A percentile compares a stretch with the other conserved stretches of the same genome.
These are phyloP conservation scores for Clanis bilineata DNA, from an alignment of 2,888 invertebrate genomes.

Conservation along the genomic window DNA sequence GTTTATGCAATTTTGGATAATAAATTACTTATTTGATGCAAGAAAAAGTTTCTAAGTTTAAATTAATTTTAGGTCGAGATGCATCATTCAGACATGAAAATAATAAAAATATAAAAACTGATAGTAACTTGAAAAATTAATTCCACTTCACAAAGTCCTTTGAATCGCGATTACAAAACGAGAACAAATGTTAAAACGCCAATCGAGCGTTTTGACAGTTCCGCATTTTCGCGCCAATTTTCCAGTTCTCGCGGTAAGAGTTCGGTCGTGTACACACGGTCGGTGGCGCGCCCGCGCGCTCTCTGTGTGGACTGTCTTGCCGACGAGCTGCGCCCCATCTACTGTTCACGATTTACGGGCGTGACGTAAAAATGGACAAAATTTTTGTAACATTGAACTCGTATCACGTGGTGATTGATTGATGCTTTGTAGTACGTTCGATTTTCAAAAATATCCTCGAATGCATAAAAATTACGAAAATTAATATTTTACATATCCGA, in stretches of 20 bases:
- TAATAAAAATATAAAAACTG: conserved; percentile 1
- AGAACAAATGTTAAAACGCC: conserved; percentile 46
- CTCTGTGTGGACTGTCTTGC: conserved; percentile 65
- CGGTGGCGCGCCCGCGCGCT: conserved; percentile 63
- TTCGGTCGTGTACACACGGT: conserved; percentile 43
- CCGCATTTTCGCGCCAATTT: conserved; percentile 80
- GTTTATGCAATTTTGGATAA: neutral
- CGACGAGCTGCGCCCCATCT: conserved; percentile 56
- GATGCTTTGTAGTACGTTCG: neutral
- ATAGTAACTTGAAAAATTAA: conserved; percentile 16
- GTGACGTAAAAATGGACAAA: conserved; percentile 73
- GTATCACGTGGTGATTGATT: conserved; percentile 43
- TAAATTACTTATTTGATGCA: neutral
- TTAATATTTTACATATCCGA: neutral
- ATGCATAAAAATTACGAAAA: neutral
- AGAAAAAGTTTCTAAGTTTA: neutral
- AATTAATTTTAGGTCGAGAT: neutral
- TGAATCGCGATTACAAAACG: conserved; percentile 27
- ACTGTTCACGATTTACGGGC: conserved; percentile 69
- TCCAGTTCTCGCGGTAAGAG: conserved; percentile 62
- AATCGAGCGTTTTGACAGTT: conserved; percentile 59
- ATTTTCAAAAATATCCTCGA: neutral
- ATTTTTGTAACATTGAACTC: conserved; percentile 43
- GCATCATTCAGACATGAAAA: neutral
- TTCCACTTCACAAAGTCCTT: conserved; percentile 40